These are phyloP conservation scores for Chiroxiphia lanceolata DNA, from an alignment of 2,797 vertebrate species.

Conservation along the genomic window DNA sequence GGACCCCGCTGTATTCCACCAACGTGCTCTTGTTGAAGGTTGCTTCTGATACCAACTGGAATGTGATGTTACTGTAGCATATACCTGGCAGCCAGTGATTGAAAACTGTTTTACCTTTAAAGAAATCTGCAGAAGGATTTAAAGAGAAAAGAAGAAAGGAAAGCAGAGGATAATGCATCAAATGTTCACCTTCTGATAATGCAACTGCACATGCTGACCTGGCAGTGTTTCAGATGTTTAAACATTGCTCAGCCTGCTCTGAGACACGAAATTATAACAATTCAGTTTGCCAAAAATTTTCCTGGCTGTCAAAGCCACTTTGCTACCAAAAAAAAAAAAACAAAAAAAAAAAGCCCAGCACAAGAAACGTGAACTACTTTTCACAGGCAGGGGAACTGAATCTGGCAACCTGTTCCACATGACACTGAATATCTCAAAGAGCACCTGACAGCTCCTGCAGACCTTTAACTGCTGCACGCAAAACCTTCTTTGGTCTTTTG, in stretches of 20 bases:
- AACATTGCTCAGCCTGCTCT: neutral
- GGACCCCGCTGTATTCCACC: constrained; percentile 83
- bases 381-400: neutral
- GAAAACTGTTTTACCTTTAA: constrained; percentile 91
- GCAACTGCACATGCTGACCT: neutral
- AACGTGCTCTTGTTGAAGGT: constrained; percentile 85
- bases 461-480: constrained; percentile 7
- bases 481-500: neutral
- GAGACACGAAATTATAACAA: neutral
- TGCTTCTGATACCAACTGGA: constrained; percentile 92
- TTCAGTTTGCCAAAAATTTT: neutral
- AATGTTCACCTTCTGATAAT: neutral
- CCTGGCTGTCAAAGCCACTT: constrained; percentile 17
- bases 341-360: neutral
- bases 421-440: neutral
- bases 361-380: neutral
- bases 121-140: constrained; percentile 83
- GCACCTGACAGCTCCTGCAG: neutral
- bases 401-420: neutral
- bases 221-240: neutral
- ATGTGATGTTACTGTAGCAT: constrained; percentile 93
- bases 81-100: constrained; percentile 94
- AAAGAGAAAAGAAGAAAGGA: neutral
- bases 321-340: neutral
- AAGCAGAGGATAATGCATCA: neutral